Evolutionary conservation across 35 echinoderm and acorn worm genomes (phyloP).

Genomic region (Stichopus chloronotus): DNA sequence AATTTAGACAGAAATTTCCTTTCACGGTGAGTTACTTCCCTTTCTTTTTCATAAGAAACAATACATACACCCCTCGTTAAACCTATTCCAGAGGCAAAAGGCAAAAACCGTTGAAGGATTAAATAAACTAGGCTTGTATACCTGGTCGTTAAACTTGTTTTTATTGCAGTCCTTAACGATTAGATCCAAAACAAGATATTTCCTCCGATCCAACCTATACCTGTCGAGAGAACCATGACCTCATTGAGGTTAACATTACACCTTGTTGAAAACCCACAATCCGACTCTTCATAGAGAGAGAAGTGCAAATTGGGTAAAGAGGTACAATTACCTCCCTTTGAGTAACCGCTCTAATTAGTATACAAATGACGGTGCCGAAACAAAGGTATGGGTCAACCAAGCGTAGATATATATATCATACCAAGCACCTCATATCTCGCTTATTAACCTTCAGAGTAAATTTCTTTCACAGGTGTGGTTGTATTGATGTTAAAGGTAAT

Average conservation of each 20-base stretch:
- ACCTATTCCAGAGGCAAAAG: background rate
- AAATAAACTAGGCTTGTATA: conserved; percentile 11
- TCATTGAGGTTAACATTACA: conserved; percentile 19
- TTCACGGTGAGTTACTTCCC: too few species aligned
- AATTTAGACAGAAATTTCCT: too few species aligned
- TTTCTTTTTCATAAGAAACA: too few species aligned
- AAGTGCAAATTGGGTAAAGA: conserved; percentile 26
- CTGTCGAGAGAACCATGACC: conserved; percentile 18
- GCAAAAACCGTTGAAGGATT: background rate
- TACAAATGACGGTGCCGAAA: conserved; percentile 1
- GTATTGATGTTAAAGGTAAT: background rate
- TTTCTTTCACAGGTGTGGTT: background rate
- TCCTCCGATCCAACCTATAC: background rate
- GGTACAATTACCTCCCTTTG: conserved; percentile 25
- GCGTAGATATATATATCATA: background rate
- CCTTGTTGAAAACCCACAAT: conserved; percentile 42
- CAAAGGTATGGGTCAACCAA: conserved; percentile 3
- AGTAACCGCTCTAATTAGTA: conserved; percentile 36
- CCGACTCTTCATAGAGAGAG: background rate
- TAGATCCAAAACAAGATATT: conserved; percentile 41
- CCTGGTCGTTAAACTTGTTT: conserved; percentile 27
- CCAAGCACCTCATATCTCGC: background rate
- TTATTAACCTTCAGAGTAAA: background rate
- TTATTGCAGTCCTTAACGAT: conserved; percentile 3
- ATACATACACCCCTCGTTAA: too few species aligned